phyloP scores from a whole-genome alignment of 1,140 invertebrate species.

The Streblospio benedicti region DNA sequence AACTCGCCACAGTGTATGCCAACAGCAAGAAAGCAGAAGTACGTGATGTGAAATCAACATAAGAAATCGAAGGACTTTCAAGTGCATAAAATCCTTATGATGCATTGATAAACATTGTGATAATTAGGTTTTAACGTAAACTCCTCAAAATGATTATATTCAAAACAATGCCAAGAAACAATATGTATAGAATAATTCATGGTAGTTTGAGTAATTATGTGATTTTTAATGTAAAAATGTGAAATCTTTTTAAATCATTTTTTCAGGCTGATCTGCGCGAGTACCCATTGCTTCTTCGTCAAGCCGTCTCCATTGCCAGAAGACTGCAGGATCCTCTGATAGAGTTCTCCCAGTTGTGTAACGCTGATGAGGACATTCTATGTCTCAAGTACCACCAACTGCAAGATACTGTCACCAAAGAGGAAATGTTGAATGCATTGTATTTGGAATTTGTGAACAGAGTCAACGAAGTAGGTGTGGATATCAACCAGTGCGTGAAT shows the following conservation, averaged over 20 bases:
- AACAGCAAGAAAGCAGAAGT: constrained; percentile 78
- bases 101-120: too few species aligned
- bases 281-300: constrained; percentile 75
- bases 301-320: constrained; percentile 85
- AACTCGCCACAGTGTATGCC: constrained; percentile 75
- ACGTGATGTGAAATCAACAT: constrained; percentile 23
- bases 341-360: constrained; percentile 92
- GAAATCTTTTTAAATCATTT: neutral
- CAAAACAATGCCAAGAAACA: too few species aligned
- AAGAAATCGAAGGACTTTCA: neutral
- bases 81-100: neutral
- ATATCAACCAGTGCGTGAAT: constrained; percentile 85
- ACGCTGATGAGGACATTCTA: constrained; percentile 87
- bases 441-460: constrained; percentile 84
- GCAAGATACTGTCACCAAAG: constrained; percentile 74
- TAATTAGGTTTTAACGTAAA: too few species aligned
- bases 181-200: too few species aligned
- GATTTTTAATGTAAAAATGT: too few species aligned
- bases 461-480: constrained; percentile 97
- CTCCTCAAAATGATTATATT: too few species aligned
- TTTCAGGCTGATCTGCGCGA: constrained; percentile 68
- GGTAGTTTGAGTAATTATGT: too few species aligned
- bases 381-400: constrained; percentile 84
- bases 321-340: constrained; percentile 89
- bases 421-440: constrained; percentile 74